Percentiles rank a stretch among this genome's conserved stretches.
phyloP scores from a whole-genome alignment of 2,888 invertebrate species.

The Allolobophora icterica region DNA sequence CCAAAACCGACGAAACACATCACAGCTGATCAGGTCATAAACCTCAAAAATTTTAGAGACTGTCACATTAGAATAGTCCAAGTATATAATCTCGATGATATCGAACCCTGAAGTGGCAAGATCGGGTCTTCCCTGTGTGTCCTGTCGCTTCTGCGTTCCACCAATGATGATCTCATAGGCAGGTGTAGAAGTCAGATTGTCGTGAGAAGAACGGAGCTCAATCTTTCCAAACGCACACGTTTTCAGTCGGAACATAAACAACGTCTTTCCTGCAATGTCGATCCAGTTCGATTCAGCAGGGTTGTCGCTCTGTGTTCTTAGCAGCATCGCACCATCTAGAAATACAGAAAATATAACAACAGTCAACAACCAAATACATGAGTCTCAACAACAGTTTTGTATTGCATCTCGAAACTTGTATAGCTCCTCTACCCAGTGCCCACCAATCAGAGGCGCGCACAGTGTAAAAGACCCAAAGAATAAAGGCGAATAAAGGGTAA shows the following conservation, averaged over 20 bases:
- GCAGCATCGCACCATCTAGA: constrained; percentile 6
- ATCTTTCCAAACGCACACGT: not conserved
- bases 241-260: constrained; percentile 9
- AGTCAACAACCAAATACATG: too few species aligned
- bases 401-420: too few species aligned
- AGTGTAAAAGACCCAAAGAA: too few species aligned
- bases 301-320: constrained; percentile 10
- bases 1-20: constrained; percentile 32
- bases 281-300: constrained; percentile 2
- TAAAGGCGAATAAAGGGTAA: too few species aligned
- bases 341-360: not conserved
- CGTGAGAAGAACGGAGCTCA: not conserved
- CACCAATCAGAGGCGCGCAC: too few species aligned
- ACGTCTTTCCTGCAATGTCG: constrained; percentile 10
- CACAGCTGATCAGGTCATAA: constrained; percentile 20
- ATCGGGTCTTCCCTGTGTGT: not conserved
- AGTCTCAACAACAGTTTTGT: too few species aligned
- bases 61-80: not conserved
- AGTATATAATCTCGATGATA: not conserved
- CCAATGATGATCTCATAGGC: not conserved
- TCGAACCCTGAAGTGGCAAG: not conserved
- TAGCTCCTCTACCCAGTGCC: too few species aligned
- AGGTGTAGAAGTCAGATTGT: constrained; percentile 9
- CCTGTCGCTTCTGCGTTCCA: not conserved
- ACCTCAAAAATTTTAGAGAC: not conserved